Base-by-base conservation (phyloP, 2,888 invertebrate genomes). In the Caenorhabditis zanzibari region DNA sequence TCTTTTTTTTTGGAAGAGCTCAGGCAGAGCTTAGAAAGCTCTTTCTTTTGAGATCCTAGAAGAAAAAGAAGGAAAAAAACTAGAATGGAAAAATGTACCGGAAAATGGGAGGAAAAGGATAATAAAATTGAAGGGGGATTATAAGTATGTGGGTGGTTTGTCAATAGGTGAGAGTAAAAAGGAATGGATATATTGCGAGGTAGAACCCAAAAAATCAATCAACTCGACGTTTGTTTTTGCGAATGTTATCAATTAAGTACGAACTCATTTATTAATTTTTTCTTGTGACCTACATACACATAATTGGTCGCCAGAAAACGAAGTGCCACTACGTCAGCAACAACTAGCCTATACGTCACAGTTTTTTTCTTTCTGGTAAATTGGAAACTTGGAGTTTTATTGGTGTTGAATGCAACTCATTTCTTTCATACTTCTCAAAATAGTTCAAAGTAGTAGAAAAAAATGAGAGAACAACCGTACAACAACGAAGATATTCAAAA, bases 61-160 rank as follows among this genome's bases (percentile, higher is more conserved):
- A n/a, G n/a, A n/a, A 32, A 28, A 58, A 12, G 9, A 3, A 14
- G 49, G 41, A 44, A 24, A 68, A 68, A 68, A 24, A 52, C 16
- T 38, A 52, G 19, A 2, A 19, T 10, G 32, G 44, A n/a, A 26
- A 24, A 54, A 54, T 44, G 44, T 22, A 52, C 47, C 44, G 56
- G 54, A 71, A 59, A 58, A 71, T 5, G 32, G 32, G 28, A 7
- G 52, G 19, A 49, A 47, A 49, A 7, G 41, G 22, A 22, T 7
- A 66, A 49, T 22, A 63, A 26, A 49, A 28, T 26, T 28, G n/a
- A 35, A 16, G 52, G 28, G 26, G 52, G 28, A n/a, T 28, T 24
- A 56, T 44, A 44, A 59, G 58, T 71, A 28, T 26, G 28, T 44
- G 26, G 52, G 56, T 47, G 56, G 24, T 66, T 66, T 44, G 19